Base-by-base conservation (phyloP, 2,113 vertebrate genomes). In the Sander lucioperca region DNA sequence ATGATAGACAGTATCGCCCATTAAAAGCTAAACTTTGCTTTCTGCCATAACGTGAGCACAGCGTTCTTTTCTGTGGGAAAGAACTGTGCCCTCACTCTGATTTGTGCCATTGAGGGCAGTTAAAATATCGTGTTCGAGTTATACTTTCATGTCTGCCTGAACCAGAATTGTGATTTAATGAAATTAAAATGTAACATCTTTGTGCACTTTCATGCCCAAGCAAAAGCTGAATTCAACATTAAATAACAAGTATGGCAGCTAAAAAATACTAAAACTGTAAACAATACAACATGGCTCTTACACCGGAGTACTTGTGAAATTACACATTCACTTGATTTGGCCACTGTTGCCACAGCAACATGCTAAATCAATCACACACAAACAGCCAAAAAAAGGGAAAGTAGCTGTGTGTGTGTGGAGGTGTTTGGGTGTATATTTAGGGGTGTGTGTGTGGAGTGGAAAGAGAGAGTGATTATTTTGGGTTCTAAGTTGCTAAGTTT, bases 321-420 rank as follows among this genome's bases (percentile, higher is more conserved):
- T 33, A n/a, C 8, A 78, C 58, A 58, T 43, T 25, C 64, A 83
- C 54, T 83, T 30, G 14, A 84, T 80, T 79, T 72, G 72, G 79
- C 67, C 70, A 36, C 30, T 45, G 88, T 90, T 87, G 61, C 62
- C 61, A 63, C 27, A 33, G 82, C 56, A 86, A 81, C 72, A 27
- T 2, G 77, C 54, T 1, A 15, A 79, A 53, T 72, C 74, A 62
- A 73, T 74, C 16, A 78, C 8, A 84, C 12, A 72, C 23, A 27
- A 30, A 39, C 61, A 19, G 64, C 39, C 68, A 47, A 76, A 77
- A 77, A 73, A 68, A 74, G 39, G 23, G 51, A 80, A 58, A 45
- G 54, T 18, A 36, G 43, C 14, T 14, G 64, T 25, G 64, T 27
- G 4, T 53, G 48, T 69, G 58, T 50, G 63, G 69, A 74, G 69